These are phyloP conservation scores for Emydoidea blandingii DNA, from an alignment of 2,797 vertebrate species.

Conservation along the genomic window DNA sequence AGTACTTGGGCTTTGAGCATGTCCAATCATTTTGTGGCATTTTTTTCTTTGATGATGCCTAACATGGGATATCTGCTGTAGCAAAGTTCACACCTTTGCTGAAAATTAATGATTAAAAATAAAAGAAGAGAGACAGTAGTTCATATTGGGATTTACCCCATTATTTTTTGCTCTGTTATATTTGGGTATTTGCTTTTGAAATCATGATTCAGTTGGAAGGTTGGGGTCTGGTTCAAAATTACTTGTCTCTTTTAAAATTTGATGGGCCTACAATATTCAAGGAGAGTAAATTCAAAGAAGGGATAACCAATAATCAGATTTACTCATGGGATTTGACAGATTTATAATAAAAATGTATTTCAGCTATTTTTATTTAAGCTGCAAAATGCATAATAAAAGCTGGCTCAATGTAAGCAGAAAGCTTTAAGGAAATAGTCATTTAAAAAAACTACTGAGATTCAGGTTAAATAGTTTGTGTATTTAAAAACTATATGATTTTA, in stretches of 20 bases:
- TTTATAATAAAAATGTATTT: neutral
- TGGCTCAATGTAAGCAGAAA: neutral
- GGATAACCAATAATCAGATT: slow-evolving; percentile 8
- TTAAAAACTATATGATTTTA: slow-evolving; percentile 8
- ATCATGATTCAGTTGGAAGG: neutral
- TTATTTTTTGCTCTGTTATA: neutral
- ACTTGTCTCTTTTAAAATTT: neutral
- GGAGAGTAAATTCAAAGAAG: neutral
- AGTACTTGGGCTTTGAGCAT: neutral
- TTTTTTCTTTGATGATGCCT: neutral
- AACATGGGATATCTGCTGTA: neutral
- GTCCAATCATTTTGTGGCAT: neutral
- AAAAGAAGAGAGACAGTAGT: neutral
- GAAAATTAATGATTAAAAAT: neutral
- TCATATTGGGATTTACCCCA: neutral
- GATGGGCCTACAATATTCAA: neutral
- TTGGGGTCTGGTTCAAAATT: neutral
- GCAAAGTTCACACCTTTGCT: neutral
- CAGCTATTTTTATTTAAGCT: neutral
- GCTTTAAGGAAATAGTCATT: neutral
- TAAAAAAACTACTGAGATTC: neutral
- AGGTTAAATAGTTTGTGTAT: neutral
- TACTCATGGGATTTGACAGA: neutral
- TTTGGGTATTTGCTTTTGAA: neutral
- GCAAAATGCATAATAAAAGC: slow-evolving; percentile 26